Percentiles rank a stretch among this genome's conserved stretches.
Conservation (phyloP, 2,113 vertebrate species). For the Hemiscyllium ocellatum region DNA sequence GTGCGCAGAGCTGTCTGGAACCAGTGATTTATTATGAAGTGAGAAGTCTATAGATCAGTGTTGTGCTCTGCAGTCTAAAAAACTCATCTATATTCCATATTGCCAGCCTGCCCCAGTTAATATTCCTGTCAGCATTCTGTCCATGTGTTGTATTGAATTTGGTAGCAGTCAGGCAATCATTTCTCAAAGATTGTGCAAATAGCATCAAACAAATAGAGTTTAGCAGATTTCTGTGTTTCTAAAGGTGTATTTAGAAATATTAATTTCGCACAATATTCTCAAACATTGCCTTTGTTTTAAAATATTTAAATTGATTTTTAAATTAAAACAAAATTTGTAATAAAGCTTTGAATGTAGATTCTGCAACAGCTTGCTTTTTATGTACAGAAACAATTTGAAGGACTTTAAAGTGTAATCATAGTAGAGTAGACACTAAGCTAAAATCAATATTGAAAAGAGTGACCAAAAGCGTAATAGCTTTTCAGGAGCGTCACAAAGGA, state of each 20-base stretch:
- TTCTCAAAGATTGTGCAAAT: constrained; percentile 62
- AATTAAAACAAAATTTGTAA: neutral
- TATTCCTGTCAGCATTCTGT: constrained; percentile 67
- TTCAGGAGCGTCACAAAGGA: neutral
- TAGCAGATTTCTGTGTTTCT: neutral
- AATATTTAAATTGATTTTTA: neutral
- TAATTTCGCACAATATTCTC: neutral
- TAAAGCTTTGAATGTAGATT: neutral
- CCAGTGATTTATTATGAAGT: constrained; percentile 76
- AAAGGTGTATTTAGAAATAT: constrained; percentile 19
- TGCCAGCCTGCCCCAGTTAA: constrained; percentile 64
- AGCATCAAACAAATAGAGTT: constrained; percentile 61
- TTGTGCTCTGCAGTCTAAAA: constrained; percentile 67
- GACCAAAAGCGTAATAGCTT: neutral
- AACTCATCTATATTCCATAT: constrained; percentile 79
- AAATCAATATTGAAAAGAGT: neutral
- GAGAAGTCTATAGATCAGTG: constrained; percentile 63
- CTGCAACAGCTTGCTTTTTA: neutral
- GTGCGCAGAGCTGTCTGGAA: constrained; percentile 66
- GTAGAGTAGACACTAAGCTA: neutral
- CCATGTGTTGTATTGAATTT: constrained; percentile 59
- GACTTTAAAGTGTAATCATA: neutral
- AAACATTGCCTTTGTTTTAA: neutral
- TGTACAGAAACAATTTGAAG: neutral
- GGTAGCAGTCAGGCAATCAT: constrained; percentile 55